Base-by-base conservation (phyloP, 2,888 invertebrate species). In the Agrotis exclamationis region DNA sequence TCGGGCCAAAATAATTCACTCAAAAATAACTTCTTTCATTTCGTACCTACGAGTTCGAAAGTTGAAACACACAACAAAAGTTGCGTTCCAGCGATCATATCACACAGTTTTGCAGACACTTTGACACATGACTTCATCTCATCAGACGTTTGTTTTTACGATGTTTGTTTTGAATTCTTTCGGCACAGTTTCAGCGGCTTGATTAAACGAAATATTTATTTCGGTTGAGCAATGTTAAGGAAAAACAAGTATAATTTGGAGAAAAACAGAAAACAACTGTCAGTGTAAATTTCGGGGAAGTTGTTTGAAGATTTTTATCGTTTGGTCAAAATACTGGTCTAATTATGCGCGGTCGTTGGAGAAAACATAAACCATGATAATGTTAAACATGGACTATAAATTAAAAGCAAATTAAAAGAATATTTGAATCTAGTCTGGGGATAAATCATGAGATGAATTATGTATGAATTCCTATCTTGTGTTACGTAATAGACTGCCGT, bases 101-200 rank as follows among this genome's bases (percentile, higher is more conserved):
- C 80, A 39, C 75, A 84, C 73, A 75, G 79, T 80, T 78, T 79
- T 68, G 78, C 74, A 76, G 84, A 80, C 84, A 83, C 77, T 86
- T 85, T 86, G 87, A 86, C 83, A 80, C 71, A 79, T 65, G 82
- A 75, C 79, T 73, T 82, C 78, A 79, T 82, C 80, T 83, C 79
- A 80, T 80, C 76, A 80, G 74, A 73, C 70, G 79, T 85, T 85
- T 87, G 89, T 87, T 90, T 90, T 90, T 91, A 91, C 86, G 89
- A 91, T 89, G 88, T 91, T 91, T 91, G 89, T 90, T 90, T 88
- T 87, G 84, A 89, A 84, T 88, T 85, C 85, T 70, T 74, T 89
- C 65, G 79, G 85, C 85, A 80, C 84, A 86, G 82, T 87, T 87
- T 75, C 84, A 79, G 76, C 75, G 82, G 82, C 85, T 88, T 89